Evolutionary conservation across 2,113 vertebrate genomes (phyloP).

Genomic region (Pandion haliaetus): DNA sequence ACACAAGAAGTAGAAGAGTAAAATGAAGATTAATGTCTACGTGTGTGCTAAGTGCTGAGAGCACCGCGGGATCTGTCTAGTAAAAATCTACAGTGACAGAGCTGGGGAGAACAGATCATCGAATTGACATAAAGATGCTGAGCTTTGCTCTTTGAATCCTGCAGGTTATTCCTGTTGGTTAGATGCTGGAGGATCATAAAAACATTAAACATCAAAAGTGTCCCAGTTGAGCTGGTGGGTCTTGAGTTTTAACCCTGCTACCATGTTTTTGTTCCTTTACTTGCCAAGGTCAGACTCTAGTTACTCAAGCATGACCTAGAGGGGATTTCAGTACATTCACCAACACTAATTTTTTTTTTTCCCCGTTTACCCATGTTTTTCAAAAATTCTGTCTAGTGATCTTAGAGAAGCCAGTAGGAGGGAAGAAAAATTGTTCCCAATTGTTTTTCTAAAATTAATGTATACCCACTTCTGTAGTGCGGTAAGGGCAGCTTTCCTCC

Average conservation of each 20-base stretch:
- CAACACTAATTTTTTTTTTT: neutral
- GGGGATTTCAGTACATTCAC: neutral
- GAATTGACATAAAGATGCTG: neutral
- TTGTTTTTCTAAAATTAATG: neutral
- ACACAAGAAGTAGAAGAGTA: neutral
- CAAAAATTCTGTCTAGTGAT: neutral
- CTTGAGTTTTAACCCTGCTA: neutral
- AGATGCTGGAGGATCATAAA: neutral
- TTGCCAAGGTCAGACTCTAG: neutral
- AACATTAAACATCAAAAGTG: neutral
- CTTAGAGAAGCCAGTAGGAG: neutral
- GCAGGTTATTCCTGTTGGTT: neutral
- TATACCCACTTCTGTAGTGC: neutral
- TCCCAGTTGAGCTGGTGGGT: neutral
- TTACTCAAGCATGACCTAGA: neutral
- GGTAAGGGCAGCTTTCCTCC: neutral
- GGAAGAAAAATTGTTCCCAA: neutral
- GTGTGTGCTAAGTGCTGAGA: neutral
- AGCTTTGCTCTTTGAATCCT: slow-evolving; percentile 1
- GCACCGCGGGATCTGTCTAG: neutral
- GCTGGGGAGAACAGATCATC: neutral
- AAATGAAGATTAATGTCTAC: neutral
- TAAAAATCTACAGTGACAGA: neutral
- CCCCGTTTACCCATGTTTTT: neutral
- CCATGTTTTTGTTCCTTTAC: neutral